phyloP scores from a whole-genome alignment of 2,113 vertebrate genomes.

The Lepus timidus region DNA sequence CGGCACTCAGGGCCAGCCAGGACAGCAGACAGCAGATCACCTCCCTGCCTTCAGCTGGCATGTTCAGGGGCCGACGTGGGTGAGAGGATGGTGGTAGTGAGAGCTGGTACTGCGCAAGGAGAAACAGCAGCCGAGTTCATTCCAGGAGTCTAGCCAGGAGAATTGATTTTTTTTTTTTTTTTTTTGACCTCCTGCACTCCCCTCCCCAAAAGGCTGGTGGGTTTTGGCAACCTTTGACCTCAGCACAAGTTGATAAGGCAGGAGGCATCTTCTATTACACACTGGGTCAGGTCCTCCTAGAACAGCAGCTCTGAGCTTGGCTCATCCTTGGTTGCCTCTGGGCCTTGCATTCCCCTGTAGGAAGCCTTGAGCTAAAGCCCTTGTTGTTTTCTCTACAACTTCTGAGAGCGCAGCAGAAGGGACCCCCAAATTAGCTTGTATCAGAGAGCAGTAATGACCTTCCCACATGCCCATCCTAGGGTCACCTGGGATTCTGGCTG shows the following conservation, averaged over 20 bases:
- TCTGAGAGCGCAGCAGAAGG: neutral
- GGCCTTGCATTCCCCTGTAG: neutral
- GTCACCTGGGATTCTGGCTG: neutral
- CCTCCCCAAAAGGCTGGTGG: neutral
- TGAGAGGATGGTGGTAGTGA: neutral
- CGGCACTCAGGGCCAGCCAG: conserved; percentile 45
- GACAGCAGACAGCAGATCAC: neutral
- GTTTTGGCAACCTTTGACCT: conserved; percentile 41
- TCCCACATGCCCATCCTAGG: neutral
- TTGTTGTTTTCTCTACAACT: conserved; percentile 30
- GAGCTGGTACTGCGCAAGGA: neutral
- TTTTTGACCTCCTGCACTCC: conserved; percentile 28
- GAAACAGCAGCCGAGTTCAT: conserved; percentile 11
- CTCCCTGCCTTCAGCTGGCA: conserved; percentile 9
- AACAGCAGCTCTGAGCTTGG: neutral
- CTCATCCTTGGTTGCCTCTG: neutral
- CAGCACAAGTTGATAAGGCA: conserved; percentile 21
- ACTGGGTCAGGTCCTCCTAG: neutral
- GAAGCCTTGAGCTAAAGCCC: conserved; percentile 47
- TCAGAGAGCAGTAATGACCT: neutral
- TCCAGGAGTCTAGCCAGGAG: neutral
- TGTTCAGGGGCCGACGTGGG: neutral
- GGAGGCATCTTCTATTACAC: conserved; percentile 13
- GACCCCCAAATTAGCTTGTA: neutral
- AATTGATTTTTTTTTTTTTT: conserved; percentile 12